These are phyloP conservation scores for Cynopterus brachyotis DNA, from an alignment of 2,113 vertebrate species.

Conservation along the genomic window DNA sequence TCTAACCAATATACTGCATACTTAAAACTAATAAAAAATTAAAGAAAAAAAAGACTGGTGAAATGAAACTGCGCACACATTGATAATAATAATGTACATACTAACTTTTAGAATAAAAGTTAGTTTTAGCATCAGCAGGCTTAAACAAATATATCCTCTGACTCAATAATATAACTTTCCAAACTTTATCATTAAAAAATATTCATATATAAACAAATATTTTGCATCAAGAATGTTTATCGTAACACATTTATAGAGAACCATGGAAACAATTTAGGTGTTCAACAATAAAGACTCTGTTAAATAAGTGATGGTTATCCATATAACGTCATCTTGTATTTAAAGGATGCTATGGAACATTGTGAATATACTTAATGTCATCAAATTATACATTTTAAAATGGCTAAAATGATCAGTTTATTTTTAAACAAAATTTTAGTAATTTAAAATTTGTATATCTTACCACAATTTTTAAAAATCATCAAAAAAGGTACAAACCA, in stretches of 20 bases:
- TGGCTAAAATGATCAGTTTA: not conserved
- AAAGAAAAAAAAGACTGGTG: too few species aligned
- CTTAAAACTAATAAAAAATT: too few species aligned
- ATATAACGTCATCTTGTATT: not conserved
- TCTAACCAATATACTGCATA: too few species aligned
- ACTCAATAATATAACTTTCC: not conserved
- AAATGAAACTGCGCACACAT: not conserved
- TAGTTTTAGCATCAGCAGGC: not conserved
- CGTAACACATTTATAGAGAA: not conserved
- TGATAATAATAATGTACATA: not conserved
- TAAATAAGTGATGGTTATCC: not conserved
- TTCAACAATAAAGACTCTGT: not conserved
- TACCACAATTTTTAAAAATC: not conserved
- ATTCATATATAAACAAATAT: not conserved
- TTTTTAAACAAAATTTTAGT: not conserved
- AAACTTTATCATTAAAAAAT: not conserved
- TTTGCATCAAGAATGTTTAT: not conserved
- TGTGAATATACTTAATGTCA: not conserved
- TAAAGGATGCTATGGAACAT: not conserved
- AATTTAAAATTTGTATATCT: not conserved
- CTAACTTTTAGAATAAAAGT: not conserved
- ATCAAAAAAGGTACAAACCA: not conserved
- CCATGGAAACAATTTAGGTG: not conserved
- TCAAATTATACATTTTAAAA: not conserved
- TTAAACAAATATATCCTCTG: not conserved